Conservation (phyloP, 2,888 invertebrate genomes). For the Eubasilissa splendida region DNA sequence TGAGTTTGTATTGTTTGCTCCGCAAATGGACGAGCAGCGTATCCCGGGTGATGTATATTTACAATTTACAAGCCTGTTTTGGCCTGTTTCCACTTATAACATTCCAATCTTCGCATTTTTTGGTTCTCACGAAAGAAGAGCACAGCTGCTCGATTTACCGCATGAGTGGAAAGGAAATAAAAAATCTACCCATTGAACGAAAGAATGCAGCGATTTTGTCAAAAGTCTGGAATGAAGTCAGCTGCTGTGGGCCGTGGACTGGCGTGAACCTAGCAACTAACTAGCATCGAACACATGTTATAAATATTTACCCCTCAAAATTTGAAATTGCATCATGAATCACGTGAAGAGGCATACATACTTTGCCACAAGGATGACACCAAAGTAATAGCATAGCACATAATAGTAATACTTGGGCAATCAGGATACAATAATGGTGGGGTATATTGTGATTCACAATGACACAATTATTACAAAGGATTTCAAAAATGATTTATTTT, state of each 20-base stretch:
- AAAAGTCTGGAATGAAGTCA: slow-evolving; percentile 36
- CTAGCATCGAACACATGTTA: background rate
- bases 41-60: background rate
- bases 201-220: slow-evolving; percentile 54
- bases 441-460: too few relatives aligned
- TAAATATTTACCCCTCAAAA: slow-evolving; percentile 11
- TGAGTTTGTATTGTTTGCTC: too few relatives aligned
- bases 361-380: too few relatives aligned
- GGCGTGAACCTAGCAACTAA: slow-evolving; percentile 5
- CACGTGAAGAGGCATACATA: too few relatives aligned
- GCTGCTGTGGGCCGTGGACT: background rate
- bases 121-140: slow-evolving; percentile 45
- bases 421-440: too few relatives aligned
- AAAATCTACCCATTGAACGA: slow-evolving; percentile 31
- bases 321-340: slow-evolving; percentile 1
- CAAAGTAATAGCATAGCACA: too few relatives aligned
- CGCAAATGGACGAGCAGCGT: background rate
- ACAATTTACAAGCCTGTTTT: slow-evolving; percentile 10
- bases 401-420: too few relatives aligned
- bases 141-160: slow-evolving; percentile 11
- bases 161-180: slow-evolving; percentile 28
- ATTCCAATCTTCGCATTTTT: slow-evolving; percentile 48
- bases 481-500: too few relatives aligned
- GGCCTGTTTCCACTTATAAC: slow-evolving; percentile 36
- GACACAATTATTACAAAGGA: too few relatives aligned